Conservation (phyloP, 1,140 invertebrate genomes). For the Augochlora pura region DNA sequence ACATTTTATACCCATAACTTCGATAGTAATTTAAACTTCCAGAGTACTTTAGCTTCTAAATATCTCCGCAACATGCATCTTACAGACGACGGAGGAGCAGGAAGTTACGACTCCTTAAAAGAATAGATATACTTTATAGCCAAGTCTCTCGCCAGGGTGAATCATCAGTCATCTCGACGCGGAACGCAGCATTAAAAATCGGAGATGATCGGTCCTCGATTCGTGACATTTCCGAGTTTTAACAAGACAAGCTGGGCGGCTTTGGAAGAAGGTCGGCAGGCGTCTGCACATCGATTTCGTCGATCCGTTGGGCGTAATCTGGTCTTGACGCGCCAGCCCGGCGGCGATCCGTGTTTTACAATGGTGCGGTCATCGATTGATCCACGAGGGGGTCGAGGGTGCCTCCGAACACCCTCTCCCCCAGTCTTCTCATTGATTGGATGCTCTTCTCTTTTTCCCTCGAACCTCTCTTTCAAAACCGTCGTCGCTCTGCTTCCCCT, state of each 20-base stretch:
- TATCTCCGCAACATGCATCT: too few relatives aligned
- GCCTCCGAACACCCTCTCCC: slow-evolving; percentile 6
- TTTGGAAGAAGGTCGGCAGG: neutral
- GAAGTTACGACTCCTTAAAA: too few relatives aligned
- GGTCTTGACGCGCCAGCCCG: neutral
- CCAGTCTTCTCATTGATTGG: neutral
- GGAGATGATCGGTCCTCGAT: neutral
- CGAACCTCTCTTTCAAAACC: neutral
- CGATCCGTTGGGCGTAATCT: slow-evolving; percentile 41
- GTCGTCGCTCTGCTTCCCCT: too few relatives aligned
- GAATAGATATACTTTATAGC: too few relatives aligned
- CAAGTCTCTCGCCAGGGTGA: too few relatives aligned
- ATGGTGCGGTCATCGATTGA: slow-evolving; percentile 47
- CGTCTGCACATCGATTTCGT: slow-evolving; percentile 41
- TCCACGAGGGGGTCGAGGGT: slow-evolving; percentile 4
- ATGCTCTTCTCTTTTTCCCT: neutral
- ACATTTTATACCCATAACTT: too few relatives aligned
- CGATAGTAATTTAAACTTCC: too few relatives aligned
- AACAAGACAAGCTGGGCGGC: neutral
- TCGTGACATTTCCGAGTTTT: neutral
- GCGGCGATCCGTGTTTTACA: slow-evolving; percentile 44
- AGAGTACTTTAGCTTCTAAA: too few relatives aligned
- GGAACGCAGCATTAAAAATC: neutral
- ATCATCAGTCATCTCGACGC: too few relatives aligned
- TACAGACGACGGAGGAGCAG: too few relatives aligned